Conservation (phyloP, 1,140 invertebrate species). For the Periplaneta americana region DNA sequence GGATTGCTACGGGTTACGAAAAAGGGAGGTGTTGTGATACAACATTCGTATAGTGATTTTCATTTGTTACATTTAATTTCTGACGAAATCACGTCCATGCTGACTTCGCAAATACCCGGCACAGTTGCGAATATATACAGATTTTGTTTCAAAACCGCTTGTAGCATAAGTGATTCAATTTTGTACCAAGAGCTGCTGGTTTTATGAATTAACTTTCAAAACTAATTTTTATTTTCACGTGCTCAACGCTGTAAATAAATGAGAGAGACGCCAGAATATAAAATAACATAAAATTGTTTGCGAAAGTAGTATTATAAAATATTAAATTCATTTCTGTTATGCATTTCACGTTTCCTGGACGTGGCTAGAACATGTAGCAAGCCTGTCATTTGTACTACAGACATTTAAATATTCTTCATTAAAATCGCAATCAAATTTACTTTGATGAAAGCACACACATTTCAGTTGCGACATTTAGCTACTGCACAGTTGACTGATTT, state of each 20-base stretch:
- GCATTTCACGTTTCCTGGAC: not conserved
- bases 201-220: too few relatives aligned
- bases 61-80: too few relatives aligned
- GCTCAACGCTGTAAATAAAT: not conserved
- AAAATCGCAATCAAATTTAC: not conserved
- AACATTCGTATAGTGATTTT: too few relatives aligned
- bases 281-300: not conserved
- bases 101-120: not conserved
- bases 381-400: not conserved
- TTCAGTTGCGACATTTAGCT: not conserved
- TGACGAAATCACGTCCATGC: too few relatives aligned
- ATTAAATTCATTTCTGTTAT: too few relatives aligned
- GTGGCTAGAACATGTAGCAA: not conserved
- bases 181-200: not conserved
- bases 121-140: not conserved
- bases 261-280: not conserved
- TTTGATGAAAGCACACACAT: not conserved
- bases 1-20: too few relatives aligned
- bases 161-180: not conserved
- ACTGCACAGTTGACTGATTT: not conserved
- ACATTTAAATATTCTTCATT: not conserved
- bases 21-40: too few relatives aligned
- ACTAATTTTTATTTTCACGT: too few relatives aligned
- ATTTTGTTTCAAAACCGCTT: too few relatives aligned
- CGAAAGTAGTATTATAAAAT: too few relatives aligned